phyloP scores from a whole-genome alignment of 2,888 invertebrate genomes.

The Parnassius mnemosyne region DNA sequence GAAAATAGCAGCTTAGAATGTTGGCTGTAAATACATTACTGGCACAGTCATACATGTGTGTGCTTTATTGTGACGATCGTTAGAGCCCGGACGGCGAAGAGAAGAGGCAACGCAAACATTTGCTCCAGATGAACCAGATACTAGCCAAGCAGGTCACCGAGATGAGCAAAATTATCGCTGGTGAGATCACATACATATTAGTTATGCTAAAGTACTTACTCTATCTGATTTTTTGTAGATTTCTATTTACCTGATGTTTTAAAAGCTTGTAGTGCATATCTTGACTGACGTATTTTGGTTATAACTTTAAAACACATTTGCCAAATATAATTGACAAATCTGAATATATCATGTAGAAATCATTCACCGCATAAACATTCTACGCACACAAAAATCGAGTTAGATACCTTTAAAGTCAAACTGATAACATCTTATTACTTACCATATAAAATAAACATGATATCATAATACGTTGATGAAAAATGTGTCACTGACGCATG shows the following conservation, averaged over 20 bases:
- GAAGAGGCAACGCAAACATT: slow-evolving; percentile 92
- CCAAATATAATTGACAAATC: too few species aligned
- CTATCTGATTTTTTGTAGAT: neutral
- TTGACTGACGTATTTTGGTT: too few species aligned
- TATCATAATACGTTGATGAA: too few species aligned
- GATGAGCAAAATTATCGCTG: slow-evolving; percentile 97
- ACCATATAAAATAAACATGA: too few species aligned
- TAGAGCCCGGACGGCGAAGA: slow-evolving; percentile 90
- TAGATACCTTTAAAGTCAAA: neutral
- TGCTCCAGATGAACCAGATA: slow-evolving; percentile 94
- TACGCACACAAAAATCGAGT: too few species aligned
- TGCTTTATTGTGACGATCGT: slow-evolving; percentile 53
- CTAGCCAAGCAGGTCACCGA: slow-evolving; percentile 96
- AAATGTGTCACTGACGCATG: too few species aligned
- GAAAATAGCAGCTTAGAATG: slow-evolving; percentile 67
- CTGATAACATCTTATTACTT: neutral
- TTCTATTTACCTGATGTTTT: slow-evolving; percentile 13
- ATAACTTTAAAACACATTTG: too few species aligned
- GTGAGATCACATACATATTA: slow-evolving; percentile 78
- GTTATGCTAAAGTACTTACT: slow-evolving; percentile 30
- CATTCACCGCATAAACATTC: too few species aligned
- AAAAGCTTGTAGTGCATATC: neutral
- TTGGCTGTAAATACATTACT: slow-evolving; percentile 68
- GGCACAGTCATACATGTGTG: slow-evolving; percentile 57
- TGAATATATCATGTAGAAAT: too few species aligned